Evolutionary conservation across 2,797 vertebrate species (phyloP).

Genomic region (Microctenopoma lineatum): DNA sequence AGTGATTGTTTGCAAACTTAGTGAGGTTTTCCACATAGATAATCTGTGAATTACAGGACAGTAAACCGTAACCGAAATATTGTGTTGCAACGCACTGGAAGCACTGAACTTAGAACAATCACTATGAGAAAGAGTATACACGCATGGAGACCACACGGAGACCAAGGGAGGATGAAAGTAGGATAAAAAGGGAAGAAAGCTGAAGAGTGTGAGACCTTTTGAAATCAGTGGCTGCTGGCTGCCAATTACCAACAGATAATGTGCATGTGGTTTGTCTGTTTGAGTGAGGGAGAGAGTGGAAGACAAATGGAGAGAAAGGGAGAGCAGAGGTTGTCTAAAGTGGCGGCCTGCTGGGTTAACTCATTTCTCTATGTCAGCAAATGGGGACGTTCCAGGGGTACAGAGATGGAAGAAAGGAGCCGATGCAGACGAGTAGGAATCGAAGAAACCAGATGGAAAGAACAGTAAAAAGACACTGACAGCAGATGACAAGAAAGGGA

Average conservation of each 20-base stretch:
- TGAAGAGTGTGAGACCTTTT: slow-evolving; percentile 20
- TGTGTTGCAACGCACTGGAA: slow-evolving; percentile 39
- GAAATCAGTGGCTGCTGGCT: slow-evolving; percentile 35
- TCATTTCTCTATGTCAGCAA: slow-evolving; percentile 28
- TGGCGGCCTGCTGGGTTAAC: slow-evolving; percentile 40
- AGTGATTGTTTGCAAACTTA: slow-evolving; percentile 35
- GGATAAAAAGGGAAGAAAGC: slow-evolving; percentile 16
- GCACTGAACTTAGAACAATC: slow-evolving; percentile 28
- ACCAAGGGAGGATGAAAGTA: slow-evolving; percentile 14
- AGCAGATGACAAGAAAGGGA: slow-evolving; percentile 13
- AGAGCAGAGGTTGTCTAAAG: slow-evolving; percentile 32
- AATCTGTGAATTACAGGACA: slow-evolving; percentile 20
- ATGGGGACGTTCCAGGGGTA: slow-evolving; percentile 12
- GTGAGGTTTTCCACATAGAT: slow-evolving; percentile 11
- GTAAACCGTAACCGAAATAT: slow-evolving; percentile 38
- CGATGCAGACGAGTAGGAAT: neutral
- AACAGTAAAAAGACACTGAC: slow-evolving; percentile 9
- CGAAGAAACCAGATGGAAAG: neutral
- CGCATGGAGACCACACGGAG: neutral
- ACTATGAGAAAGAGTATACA: no score
- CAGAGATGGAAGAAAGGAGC: neutral
- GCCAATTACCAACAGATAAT: slow-evolving; percentile 40
- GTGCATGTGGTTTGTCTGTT: slow-evolving; percentile 12
- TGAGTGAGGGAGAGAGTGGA: slow-evolving; percentile 10
- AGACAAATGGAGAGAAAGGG: slow-evolving; percentile 21